phyloP scores from a whole-genome alignment of 37 sponge, comb jelly and placozoan species.

The Cladorhizidae sp. region DNA sequence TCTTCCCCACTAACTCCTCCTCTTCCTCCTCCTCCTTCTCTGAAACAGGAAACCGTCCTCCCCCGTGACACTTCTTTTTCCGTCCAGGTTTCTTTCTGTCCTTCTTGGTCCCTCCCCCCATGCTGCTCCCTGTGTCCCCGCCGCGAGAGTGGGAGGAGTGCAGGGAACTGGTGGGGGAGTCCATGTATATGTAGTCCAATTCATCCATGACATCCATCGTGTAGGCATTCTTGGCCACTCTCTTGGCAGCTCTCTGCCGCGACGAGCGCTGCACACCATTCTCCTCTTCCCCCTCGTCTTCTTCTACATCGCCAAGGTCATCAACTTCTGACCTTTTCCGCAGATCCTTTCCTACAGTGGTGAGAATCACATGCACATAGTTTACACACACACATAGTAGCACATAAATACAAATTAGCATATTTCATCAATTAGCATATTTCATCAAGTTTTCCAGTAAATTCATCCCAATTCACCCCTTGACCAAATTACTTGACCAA shows the following conservation, averaged over 20 bases:
- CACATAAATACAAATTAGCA: background rate
- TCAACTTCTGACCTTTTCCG: slow-evolving; percentile 25
- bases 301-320: background rate
- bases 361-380: background rate
- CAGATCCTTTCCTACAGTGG: background rate
- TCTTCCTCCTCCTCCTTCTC: background rate
- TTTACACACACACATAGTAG: background rate
- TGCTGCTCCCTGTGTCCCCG: background rate
- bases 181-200: slow-evolving; percentile 15
- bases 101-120: slow-evolving; percentile 1
- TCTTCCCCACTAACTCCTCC: background rate
- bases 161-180: slow-evolving; percentile 46
- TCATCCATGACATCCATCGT: slow-evolving; percentile 43
- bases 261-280: background rate
- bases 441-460: background rate
- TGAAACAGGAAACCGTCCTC: background rate
- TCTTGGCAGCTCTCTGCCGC: slow-evolving; percentile 50
- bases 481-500: too few relatives aligned
- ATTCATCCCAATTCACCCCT: background rate
- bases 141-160: slow-evolving; percentile 13
- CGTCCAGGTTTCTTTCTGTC: slow-evolving; percentile 12
- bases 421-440: background rate
- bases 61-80: background rate
- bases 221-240: slow-evolving; percentile 54
- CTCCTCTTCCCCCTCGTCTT: slow-evolving; percentile 31